Evolutionary conservation across 2,797 vertebrate genomes (phyloP).

Genomic region (Ibycter americanus): DNA sequence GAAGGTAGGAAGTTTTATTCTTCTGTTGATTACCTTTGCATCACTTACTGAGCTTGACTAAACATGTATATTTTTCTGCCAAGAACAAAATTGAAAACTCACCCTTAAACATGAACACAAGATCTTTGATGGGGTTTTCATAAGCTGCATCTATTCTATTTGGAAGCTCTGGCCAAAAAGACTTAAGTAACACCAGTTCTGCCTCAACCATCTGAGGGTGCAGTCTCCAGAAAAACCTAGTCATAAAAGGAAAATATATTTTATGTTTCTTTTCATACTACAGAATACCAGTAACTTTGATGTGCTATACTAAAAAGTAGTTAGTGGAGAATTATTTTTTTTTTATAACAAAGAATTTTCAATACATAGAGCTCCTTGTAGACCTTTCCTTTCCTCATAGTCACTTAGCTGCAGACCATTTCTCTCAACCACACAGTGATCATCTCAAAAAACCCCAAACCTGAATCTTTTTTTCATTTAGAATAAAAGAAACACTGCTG

Average conservation of each 20-base stretch:
- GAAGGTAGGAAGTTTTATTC: background rate
- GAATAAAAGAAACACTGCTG: background rate
- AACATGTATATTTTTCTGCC: background rate
- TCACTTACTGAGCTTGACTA: background rate
- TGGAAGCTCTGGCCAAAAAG: constrained; percentile 92
- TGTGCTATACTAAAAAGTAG: background rate
- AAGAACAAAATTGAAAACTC: constrained; percentile 32
- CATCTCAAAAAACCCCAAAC: background rate
- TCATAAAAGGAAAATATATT: background rate
- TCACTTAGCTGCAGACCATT: background rate
- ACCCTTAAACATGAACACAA: constrained; percentile 81
- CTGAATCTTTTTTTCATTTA: background rate
- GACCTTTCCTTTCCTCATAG: background rate
- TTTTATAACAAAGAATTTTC: background rate
- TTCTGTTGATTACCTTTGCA: background rate
- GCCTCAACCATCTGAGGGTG: constrained; percentile 90
- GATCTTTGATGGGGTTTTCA: constrained; percentile 86
- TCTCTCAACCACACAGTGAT: background rate
- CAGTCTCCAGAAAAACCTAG: constrained; percentile 94
- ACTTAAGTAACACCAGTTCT: constrained; percentile 85
- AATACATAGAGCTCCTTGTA: background rate
- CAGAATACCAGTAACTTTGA: background rate
- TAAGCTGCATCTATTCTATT: constrained; percentile 93
- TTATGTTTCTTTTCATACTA: background rate
- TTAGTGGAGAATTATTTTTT: background rate